Conservation (phyloP, 2,113 vertebrate genomes). For the Rhadina sibilatrix region DNA sequence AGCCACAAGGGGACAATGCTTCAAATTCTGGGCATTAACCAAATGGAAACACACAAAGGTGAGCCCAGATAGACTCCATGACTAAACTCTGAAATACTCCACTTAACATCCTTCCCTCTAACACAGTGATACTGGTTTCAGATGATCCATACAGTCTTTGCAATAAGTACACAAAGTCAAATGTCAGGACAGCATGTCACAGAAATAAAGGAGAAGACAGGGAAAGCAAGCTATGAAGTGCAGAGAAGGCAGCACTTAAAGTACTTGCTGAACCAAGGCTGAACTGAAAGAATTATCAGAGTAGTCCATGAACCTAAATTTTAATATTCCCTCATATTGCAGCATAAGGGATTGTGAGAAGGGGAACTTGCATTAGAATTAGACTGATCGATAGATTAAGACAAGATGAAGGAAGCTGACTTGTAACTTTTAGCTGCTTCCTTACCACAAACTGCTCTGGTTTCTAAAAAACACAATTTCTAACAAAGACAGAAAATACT, state of each 20-base stretch:
- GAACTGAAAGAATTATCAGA: not conserved
- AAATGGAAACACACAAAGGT: accelerated
- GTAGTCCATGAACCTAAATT: not conserved
- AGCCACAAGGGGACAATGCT: not conserved
- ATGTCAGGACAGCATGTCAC: not conserved
- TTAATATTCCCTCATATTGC: not conserved
- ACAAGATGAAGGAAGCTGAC: not conserved
- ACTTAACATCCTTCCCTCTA: not conserved
- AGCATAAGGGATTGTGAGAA: not conserved
- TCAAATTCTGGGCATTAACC: not conserved
- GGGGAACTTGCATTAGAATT: not conserved
- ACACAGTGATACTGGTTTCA: not conserved
- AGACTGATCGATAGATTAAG: not conserved
- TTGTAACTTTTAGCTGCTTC: not conserved
- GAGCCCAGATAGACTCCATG: not conserved
- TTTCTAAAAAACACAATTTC: not conserved
- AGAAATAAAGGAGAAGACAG: not conserved
- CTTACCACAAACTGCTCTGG: not conserved
- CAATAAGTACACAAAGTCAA: not conserved
- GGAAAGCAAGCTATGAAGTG: not conserved
- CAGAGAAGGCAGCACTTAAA: not conserved
- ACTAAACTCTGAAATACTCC: not conserved
- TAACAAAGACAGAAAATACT: not conserved
- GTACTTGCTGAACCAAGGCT: not conserved
- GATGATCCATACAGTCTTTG: not conserved